Base-by-base conservation (phyloP, 2,888 invertebrate genomes). In the Rhorus exstirpatorius region DNA sequence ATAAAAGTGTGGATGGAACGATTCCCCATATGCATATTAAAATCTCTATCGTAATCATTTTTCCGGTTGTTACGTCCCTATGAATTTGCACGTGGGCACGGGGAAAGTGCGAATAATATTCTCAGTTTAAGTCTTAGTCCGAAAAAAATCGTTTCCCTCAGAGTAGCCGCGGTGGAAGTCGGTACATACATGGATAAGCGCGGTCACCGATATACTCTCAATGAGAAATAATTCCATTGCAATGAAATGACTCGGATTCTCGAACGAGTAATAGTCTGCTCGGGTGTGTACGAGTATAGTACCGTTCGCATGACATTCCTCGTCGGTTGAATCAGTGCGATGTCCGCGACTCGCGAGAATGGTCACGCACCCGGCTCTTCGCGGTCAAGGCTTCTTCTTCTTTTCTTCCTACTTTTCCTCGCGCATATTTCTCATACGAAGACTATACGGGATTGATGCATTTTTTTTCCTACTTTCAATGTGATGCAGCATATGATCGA, bases 301-400 rank as follows among this genome's bases (percentile, higher is more conserved):
- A 83, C 79, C 83, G 84, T 71, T 84, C 55, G 79, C 82, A 76
- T n/a, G 87, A 84, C 89, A 90, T 91, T 90, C 90, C 88, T 85
- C 84, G 84, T 77, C 85, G 89, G 86, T 86, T 90, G 89, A 90
- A 89, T 90, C 89, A 88, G 90, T 87, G 85, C 78, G 81, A 76
- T 82, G 87, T 85, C 83, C 79, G 79, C 85, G 84, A 60, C 67
- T 44, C 86, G 86, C 87, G 84, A 81, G 84, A 87, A 88, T 87
- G 86, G 87, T 87, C 89, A 86, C 88, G 89, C 86, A 88, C 86
- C 84, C 83, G 81, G 72, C 82, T 63, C 49, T 49, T 63, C 63
- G 74, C 87, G 88, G 88, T 88, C 88, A 89, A 88, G 88, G 87
- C n/a, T n/a, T n/a, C 87, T 84, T 84, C 87, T 85, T 76, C 72